phyloP scores from a whole-genome alignment of 35 echinoderm and acorn worm genomes.

The Chiridota heheva region DNA sequence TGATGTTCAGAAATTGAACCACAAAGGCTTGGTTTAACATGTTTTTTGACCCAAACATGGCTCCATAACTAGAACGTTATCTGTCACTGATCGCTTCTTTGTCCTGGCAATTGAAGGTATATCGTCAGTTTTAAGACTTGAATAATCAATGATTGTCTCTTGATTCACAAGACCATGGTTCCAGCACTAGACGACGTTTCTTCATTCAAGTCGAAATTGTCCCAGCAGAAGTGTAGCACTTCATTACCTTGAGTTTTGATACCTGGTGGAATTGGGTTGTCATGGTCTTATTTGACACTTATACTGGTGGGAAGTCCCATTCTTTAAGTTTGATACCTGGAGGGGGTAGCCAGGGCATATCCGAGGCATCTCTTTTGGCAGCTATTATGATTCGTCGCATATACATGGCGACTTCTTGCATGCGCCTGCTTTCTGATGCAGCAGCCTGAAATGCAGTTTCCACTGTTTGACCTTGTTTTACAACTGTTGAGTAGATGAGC shows the following conservation, averaged over 20 bases:
- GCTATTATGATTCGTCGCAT: neutral
- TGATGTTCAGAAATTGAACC: neutral
- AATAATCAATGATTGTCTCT: slow-evolving; percentile 7
- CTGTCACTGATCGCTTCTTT: slow-evolving; percentile 44
- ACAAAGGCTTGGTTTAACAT: slow-evolving; percentile 48
- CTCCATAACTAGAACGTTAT: slow-evolving; percentile 48
- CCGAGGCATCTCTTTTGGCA: neutral
- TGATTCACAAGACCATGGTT: slow-evolving; percentile 53
- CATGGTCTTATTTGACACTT: slow-evolving; percentile 29
- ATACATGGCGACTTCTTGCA: slow-evolving; percentile 31
- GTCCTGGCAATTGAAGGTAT: slow-evolving; percentile 10
- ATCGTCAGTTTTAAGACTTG: slow-evolving; percentile 4
- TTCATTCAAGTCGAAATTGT: slow-evolving; percentile 64
- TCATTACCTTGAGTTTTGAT: slow-evolving; percentile 49
- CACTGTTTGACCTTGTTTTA: slow-evolving; percentile 28
- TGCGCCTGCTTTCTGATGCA: slow-evolving; percentile 30
- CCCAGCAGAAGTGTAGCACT: slow-evolving; percentile 61
- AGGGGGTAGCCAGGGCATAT: slow-evolving; percentile 20
- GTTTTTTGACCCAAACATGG: slow-evolving; percentile 58
- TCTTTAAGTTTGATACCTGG: slow-evolving; percentile 35
- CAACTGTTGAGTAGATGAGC: slow-evolving; percentile 20
- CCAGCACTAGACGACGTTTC: slow-evolving; percentile 55
- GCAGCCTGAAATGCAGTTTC: slow-evolving; percentile 39
- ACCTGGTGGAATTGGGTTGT: slow-evolving; percentile 45
- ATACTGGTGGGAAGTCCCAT: slow-evolving; percentile 46